Evolutionary conservation across 2,888 invertebrate species (phyloP).

Genomic region (Leptopterna dolabrata): DNA sequence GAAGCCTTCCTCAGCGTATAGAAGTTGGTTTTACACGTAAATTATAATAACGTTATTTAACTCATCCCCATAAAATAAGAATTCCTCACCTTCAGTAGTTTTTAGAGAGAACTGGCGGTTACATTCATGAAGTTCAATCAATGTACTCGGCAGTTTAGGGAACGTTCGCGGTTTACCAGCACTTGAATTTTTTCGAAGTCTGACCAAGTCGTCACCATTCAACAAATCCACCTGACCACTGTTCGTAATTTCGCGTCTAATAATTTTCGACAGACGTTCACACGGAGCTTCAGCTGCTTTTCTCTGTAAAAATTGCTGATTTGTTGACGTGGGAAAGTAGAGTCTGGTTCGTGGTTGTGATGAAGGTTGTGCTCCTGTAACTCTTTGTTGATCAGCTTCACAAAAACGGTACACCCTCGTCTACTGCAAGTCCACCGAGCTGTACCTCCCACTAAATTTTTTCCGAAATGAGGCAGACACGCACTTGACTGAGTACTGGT

Average conservation of each 20-base stretch:
- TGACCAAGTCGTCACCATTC: background rate
- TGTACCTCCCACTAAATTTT: background rate
- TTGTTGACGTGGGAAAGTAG: background rate
- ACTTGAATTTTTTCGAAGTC: background rate
- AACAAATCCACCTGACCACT: background rate
- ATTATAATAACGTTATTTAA: too few species aligned
- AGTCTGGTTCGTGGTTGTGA: background rate
- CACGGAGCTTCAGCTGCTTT: background rate
- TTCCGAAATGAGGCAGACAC: too few species aligned
- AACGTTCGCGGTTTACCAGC: background rate
- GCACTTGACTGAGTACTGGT: too few species aligned
- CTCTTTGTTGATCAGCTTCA: background rate
- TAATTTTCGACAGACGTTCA: background rate
- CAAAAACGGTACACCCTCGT: background rate
- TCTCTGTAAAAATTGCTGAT: background rate
- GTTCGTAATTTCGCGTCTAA: background rate
- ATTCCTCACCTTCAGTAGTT: background rate
- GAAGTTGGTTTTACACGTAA: background rate
- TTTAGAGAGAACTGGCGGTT: background rate
- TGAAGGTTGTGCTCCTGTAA: too few species aligned
- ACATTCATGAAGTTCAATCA: slow-evolving; percentile 1
- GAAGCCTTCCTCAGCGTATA: background rate
- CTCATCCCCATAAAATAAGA: background rate
- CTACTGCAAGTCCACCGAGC: too few species aligned
- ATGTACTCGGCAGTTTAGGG: background rate